Conservation (phyloP, 92 coral and sea anemone genomes). For the Metridium senile region DNA sequence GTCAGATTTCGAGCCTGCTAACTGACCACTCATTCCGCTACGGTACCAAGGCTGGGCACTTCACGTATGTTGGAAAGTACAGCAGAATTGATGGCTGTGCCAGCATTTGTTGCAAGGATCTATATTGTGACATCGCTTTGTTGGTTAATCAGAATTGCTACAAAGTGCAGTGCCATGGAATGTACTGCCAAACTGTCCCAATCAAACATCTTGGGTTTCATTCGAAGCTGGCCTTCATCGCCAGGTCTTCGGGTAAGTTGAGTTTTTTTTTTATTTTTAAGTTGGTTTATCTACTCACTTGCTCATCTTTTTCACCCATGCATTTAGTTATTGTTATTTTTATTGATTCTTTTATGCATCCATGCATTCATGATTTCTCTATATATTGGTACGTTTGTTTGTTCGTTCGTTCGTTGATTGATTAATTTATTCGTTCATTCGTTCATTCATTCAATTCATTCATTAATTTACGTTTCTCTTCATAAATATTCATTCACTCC, state of each 20-base stretch:
- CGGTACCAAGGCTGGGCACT: conserved; percentile 70
- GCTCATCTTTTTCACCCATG: not conserved
- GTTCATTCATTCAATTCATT: no score
- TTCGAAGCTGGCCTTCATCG: conserved; percentile 62
- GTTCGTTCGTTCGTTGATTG: not conserved
- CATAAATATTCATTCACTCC: no score
- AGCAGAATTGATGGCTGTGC: conserved; percentile 60
- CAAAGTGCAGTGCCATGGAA: conserved; percentile 60
- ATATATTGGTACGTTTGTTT: not conserved
- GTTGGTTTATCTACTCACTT: not conserved
- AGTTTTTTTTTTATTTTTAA: not conserved
- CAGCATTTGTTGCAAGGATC: conserved; percentile 54
- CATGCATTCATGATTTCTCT: not conserved
- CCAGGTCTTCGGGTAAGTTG: conserved; percentile 56
- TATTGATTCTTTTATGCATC: no score
- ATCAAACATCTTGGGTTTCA: conserved; percentile 43
- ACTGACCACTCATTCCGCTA: conserved; percentile 63
- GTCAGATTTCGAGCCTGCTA: conserved; percentile 45
- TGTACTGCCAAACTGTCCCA: conserved; percentile 70
- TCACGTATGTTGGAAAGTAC: conserved; percentile 52
- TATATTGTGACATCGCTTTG: conserved; percentile 59
- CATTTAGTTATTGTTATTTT: no score
- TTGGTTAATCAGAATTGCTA: conserved; percentile 61
- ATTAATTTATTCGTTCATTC: no score
- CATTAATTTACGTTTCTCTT: no score